Evolutionary conservation across 2,113 vertebrate species (phyloP), one percentile per base, ranked within the genome.

Genomic region (Amblyornis subalaris): DNA sequence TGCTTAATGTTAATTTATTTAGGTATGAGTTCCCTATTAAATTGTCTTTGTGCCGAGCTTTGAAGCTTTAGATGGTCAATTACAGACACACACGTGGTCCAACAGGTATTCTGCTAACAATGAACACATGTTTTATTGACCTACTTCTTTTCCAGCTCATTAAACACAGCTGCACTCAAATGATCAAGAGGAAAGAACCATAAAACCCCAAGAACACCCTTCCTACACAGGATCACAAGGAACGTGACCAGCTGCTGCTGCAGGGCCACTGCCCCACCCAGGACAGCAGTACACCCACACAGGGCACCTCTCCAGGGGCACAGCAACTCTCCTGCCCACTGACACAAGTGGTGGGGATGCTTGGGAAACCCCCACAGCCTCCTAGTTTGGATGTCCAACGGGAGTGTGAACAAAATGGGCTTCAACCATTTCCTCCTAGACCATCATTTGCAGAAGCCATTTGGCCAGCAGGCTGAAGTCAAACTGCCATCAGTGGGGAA

Each of bases 161-260:
- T 96, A 96, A 96, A 95, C 85, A 94, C 95, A 97, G 94, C 94
- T 96, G 94, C 94, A 90, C 67, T 91, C 92, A 91, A 92, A 94
- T 61, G 95, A 93, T 92, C 64, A 94, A 90, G 91, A 93, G 91
- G 94, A 87, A 90, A 92, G 76, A 95, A 91, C 78, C 79, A 75
- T 89, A 94, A 81, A 96, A 93, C 62, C 55, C 67, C 72, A 47
- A 90, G 76, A 96, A 94, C 64, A 79, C 64, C 80, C 70, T 66
- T 94, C 64, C 85, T 84, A 51, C 79, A 79, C 67, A 82, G 72
- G 71, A 90, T 72, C 64, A 86, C 10, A 79, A 77, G 51, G 57
- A 83, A 40, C 0, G 1, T 40, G 70, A 83, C 42, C 60, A 73
- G 84, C 73, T 51, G 78, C 62, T 0, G 2, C 73, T 2, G 0